Evolutionary conservation across 2,797 vertebrate genomes (phyloP).

Genomic region (Squalus acanthias): DNA sequence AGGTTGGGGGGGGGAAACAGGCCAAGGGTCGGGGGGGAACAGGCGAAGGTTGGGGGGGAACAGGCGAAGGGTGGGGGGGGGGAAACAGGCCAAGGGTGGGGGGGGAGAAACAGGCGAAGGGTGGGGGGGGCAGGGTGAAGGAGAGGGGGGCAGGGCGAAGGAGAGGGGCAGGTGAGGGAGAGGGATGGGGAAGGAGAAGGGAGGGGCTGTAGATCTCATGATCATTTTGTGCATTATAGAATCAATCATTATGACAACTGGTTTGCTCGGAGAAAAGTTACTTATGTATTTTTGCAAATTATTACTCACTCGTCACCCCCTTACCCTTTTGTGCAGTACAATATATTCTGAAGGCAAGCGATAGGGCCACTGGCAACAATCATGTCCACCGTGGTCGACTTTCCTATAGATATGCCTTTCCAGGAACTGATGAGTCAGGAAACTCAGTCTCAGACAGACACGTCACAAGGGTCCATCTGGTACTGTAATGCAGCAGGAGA

Average conservation of each 20-base stretch:
- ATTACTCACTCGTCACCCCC: neutral
- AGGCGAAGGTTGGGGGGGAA: too few species aligned
- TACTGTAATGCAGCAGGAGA: neutral
- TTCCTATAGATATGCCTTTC: neutral
- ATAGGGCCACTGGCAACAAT: neutral
- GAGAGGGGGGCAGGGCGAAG: too few species aligned
- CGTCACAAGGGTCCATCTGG: neutral
- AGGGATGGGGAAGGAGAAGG: too few species aligned
- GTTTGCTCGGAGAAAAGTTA: neutral
- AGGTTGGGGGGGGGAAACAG: too few species aligned
- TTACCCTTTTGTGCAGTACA: neutral
- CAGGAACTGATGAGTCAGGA: neutral
- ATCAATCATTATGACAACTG: neutral
- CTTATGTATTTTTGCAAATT: neutral
- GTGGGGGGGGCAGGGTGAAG: too few species aligned
- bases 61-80: too few species aligned
- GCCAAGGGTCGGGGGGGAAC: too few species aligned
- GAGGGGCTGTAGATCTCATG: neutral
- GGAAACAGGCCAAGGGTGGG: too few species aligned
- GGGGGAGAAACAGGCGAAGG: too few species aligned
- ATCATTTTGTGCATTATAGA: too few species aligned
- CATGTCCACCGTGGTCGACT: neutral
- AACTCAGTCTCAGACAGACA: neutral
- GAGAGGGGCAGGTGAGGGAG: too few species aligned
- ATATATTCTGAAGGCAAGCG: neutral